These are phyloP conservation scores for Neodiprion fabricii DNA, from an alignment of 1,140 invertebrate genomes.

Conservation along the genomic window DNA sequence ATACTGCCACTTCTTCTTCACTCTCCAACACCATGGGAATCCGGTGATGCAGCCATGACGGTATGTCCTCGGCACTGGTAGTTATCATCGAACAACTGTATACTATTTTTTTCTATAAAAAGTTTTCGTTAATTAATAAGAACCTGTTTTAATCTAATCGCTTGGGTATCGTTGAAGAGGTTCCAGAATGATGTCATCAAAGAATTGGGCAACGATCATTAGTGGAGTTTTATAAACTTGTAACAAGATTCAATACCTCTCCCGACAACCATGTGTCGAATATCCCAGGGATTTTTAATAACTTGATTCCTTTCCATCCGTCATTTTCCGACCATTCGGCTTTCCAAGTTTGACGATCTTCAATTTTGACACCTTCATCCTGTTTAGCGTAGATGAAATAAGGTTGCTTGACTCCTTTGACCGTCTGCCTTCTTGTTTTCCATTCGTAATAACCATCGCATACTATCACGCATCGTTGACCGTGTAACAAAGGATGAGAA, in stretches of 20 bases:
- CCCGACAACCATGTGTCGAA: constrained; percentile 74
- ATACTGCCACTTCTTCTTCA: constrained; percentile 72
- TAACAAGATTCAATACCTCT: constrained; percentile 35
- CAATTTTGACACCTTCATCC: constrained; percentile 60
- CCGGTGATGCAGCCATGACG: constrained; percentile 80
- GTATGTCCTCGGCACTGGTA: constrained; percentile 72
- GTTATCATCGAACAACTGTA: constrained; percentile 83
- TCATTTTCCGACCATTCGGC: constrained; percentile 60
- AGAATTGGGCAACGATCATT: constrained; percentile 25
- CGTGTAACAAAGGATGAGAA: constrained; percentile 67
- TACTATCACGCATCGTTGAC: constrained; percentile 78
- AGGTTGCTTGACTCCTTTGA: constrained; percentile 71
- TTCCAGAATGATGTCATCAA: neutral
- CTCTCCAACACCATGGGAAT: constrained; percentile 79
- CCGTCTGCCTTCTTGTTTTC: constrained; percentile 69
- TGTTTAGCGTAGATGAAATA: constrained; percentile 79
- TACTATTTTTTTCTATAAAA: constrained; percentile 62
- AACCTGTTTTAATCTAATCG: neutral
- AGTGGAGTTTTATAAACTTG: neutral
- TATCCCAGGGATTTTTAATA: constrained; percentile 80
- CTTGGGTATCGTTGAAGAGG: constrained; percentile 7
- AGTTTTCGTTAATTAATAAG: neutral
- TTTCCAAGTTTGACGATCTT: constrained; percentile 65
- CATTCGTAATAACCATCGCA: constrained; percentile 90
- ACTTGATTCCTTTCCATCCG: constrained; percentile 68